These are phyloP conservation scores for Andricus curvator DNA, from an alignment of 2,888 invertebrate genomes.

Conservation along the genomic window DNA sequence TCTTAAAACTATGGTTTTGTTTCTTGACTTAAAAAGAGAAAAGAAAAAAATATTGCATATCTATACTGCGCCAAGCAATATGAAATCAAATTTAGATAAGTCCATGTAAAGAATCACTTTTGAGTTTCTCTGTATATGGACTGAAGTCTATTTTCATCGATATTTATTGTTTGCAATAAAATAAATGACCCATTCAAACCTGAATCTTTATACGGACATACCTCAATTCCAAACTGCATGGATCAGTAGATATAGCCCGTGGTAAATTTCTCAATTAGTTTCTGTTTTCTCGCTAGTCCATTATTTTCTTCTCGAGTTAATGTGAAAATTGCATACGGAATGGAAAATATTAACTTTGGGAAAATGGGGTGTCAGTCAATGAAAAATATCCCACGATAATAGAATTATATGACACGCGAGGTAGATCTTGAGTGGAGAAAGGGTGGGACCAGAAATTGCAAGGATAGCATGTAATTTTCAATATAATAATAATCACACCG, in stretches of 20 bases:
- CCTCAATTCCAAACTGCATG: no score
- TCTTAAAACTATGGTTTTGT: neutral
- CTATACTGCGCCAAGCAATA: no score
- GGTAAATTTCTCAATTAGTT: neutral
- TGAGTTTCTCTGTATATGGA: no score
- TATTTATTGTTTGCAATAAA: no score
- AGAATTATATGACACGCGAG: conserved; percentile 4
- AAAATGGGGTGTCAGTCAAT: neutral
- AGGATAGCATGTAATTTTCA: conserved; percentile 12
- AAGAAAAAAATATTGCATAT: neutral
- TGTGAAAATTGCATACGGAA: neutral
- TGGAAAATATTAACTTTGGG: neutral
- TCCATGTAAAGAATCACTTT: no score
- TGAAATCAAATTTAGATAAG: no score
- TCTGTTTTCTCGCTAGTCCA: neutral
- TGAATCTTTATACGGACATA: no score
- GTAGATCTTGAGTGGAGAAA: neutral
- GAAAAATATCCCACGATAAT: conserved; percentile 16
- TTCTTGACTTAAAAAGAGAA: neutral
- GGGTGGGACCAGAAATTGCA: neutral
- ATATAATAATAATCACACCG: conserved; percentile 11
- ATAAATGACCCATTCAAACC: no score
- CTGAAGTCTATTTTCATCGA: no score
- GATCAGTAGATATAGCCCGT: neutral
- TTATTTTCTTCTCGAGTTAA: neutral